Base-by-base conservation (phyloP, 2,888 invertebrate genomes). In the Seira musarum region DNA sequence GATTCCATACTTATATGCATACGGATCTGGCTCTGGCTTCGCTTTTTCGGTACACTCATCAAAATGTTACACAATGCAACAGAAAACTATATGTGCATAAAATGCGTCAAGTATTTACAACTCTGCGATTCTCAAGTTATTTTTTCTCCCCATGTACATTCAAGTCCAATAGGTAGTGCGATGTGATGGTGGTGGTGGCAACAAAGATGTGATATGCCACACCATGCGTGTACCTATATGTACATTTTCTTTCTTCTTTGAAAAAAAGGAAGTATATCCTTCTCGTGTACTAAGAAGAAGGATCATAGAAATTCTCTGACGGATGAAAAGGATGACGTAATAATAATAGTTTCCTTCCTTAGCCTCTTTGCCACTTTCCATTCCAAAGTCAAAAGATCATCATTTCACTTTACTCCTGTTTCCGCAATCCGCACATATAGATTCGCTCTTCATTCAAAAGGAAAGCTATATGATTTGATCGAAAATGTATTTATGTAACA, bases 211-310 rank as follows among this genome's bases (percentile, higher is more conserved):
- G 49, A 72, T 69, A 15, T 72, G 72, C 61, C 67, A 73, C 66
- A 71, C 78, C 60, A 65, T 63, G 30, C 64, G 49, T 75, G 53
- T 53, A 66, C 74, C 73, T 66, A 22, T 53, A 21, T 61, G 67
- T 75, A 66, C 35, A 15, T 60, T 78, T 77, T 25, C 53, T 71
- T 60, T 24, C 66, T 78, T 77, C 46, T 71, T 71, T 2, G 72
- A 72, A 35, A 30, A 66, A 79, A 63, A 72, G 78, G 72, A 72
- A 72, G 68, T 68, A 13, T 53, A 79, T 72, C 72, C 57, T 79
- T 79, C 67, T 68, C 67, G 21, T 67, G 72, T 21, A 35, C 22
- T 60, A 64, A 77, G 13, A 64, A 77, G 13, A 13, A 53, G 15
- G 53, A 53, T 53, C 17, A 53, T 3, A 53, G 17, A 15, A 53